A percentile compares a stretch with the other conserved stretches of the same genome.
These are phyloP conservation scores for Sebastes vulpes DNA, from an alignment of 2,797 vertebrate genomes.

Conservation along the genomic window DNA sequence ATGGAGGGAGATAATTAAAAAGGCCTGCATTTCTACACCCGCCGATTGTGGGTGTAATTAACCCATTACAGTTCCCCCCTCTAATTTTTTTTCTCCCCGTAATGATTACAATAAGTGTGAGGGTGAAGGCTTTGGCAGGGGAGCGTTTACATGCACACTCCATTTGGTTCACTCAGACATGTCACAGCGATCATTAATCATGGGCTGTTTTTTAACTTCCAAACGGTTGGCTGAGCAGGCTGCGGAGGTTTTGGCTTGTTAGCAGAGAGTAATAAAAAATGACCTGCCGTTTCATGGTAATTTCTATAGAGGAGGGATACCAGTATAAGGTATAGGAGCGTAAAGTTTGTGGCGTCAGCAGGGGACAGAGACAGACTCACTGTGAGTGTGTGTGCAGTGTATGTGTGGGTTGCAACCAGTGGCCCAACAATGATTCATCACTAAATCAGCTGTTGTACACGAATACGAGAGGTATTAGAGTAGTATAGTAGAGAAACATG, in stretches of 20 bases:
- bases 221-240: slow-evolving; percentile 18
- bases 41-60: slow-evolving; percentile 78
- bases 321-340: neutral
- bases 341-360: slow-evolving; percentile 19
- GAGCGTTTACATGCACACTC: slow-evolving; percentile 79
- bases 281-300: slow-evolving; percentile 46
- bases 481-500: neutral
- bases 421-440: neutral
- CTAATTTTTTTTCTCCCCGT: slow-evolving; percentile 59
- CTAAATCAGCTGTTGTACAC: neutral
- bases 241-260: slow-evolving; percentile 54
- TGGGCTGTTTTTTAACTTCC: slow-evolving; percentile 69
- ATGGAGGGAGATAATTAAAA: slow-evolving; percentile 85
- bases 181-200: slow-evolving; percentile 83
- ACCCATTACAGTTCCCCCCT: slow-evolving; percentile 76
- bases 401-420: neutral
- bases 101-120: slow-evolving; percentile 85
- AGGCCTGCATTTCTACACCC: slow-evolving; percentile 74
- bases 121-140: slow-evolving; percentile 77
- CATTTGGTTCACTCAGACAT: slow-evolving; percentile 83
- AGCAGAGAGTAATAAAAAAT: slow-evolving; percentile 64
- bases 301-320: slow-evolving; percentile 35
- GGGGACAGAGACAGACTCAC: slow-evolving; percentile 3
- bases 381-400: neutral
- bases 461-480: neutral